These are phyloP conservation scores for Eilema caniola DNA, from an alignment of 2,888 invertebrate species.

Conservation along the genomic window DNA sequence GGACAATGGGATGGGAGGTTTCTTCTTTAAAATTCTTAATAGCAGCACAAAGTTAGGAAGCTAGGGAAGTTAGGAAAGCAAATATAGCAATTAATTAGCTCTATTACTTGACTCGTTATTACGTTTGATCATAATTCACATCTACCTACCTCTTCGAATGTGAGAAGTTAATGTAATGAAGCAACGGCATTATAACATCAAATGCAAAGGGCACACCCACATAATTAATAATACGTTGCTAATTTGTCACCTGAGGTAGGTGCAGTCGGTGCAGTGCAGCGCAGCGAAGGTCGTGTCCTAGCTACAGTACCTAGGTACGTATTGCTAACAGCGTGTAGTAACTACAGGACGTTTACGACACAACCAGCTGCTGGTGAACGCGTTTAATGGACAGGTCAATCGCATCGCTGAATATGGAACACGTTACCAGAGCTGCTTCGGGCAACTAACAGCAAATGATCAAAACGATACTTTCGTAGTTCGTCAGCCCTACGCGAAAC, in stretches of 20 bases:
- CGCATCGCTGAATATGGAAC: constrained; percentile 12
- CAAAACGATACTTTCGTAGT: background rate
- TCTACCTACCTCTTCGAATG: background rate
- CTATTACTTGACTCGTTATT: no score
- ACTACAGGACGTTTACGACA: constrained; percentile 16
- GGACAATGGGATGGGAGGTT: no score
- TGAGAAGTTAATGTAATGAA: background rate
- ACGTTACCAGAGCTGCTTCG: background rate
- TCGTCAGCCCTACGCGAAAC: no score
- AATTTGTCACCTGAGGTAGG: constrained; percentile 12
- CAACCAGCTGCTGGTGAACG: constrained; percentile 26
- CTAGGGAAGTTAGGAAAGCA: no score
- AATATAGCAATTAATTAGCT: no score
- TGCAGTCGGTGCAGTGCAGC: background rate
- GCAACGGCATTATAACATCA: background rate
- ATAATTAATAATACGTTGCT: constrained; percentile 11
- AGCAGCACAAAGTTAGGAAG: background rate
- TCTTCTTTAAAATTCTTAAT: no score
- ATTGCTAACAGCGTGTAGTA: constrained; percentile 8
- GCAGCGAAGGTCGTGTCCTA: constrained; percentile 13
- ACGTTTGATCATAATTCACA: background rate
- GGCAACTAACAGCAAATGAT: background rate
- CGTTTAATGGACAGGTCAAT: constrained; percentile 29
- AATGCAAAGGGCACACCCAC: background rate
- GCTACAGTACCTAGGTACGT: background rate